Conservation (phyloP, 1,140 invertebrate genomes). For the Telenomus remus region DNA sequence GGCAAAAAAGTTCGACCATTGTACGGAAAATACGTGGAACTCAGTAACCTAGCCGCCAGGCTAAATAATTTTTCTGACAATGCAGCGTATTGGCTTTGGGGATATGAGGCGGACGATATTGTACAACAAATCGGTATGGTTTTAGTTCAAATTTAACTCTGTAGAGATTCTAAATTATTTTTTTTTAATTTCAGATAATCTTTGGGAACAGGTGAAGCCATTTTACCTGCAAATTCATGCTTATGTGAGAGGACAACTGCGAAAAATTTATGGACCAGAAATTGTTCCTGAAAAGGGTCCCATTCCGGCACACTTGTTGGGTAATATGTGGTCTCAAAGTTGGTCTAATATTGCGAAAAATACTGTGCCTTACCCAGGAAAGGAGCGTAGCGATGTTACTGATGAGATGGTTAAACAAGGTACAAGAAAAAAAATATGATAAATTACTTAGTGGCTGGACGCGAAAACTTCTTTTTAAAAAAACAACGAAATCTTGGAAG, state of each 20-base stretch:
- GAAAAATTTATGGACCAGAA: conserved; percentile 82
- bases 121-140: conserved; percentile 76
- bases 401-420: conserved; percentile 80
- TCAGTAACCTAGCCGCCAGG: conserved; percentile 87
- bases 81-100: conserved; percentile 79
- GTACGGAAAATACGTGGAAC: conserved; percentile 83
- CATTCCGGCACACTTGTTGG: conserved; percentile 86
- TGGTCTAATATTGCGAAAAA: conserved; percentile 86
- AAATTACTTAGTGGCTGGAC: no score
- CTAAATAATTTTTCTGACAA: conserved; percentile 81
- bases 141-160: background rate
- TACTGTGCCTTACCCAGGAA: conserved; percentile 83
- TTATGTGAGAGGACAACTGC: conserved; percentile 85
- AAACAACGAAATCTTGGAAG: no score
- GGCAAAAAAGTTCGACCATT: conserved; percentile 83
- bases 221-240: conserved; percentile 89
- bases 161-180: conserved; percentile 2
- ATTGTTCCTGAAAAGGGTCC: conserved; percentile 81
- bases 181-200: conserved; percentile 61
- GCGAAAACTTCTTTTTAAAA: no score
- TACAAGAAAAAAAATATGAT: background rate
- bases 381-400: conserved; percentile 82
- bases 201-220: conserved; percentile 85
- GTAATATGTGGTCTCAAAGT: conserved; percentile 87
- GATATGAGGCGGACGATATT: conserved; percentile 80